phyloP scores from a whole-genome alignment of 2,797 vertebrate genomes.

The Sebastes diploproa region DNA sequence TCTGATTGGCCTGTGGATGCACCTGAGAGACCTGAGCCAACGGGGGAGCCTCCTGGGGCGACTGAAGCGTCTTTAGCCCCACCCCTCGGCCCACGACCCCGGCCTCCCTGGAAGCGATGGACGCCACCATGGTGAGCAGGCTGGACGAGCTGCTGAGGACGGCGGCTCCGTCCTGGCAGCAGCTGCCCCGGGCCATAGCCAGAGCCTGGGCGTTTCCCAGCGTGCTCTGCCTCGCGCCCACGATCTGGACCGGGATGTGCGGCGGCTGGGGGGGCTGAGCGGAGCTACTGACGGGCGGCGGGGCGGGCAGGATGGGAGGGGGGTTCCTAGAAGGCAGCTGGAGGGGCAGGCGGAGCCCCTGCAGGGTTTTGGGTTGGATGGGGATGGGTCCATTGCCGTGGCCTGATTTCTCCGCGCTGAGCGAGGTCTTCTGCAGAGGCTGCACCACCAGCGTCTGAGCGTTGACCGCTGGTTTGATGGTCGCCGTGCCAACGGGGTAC shows the following conservation, averaged over 20 bases:
- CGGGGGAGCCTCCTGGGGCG: constrained; percentile 58
- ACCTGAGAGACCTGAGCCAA: constrained; percentile 70
- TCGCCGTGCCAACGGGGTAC: constrained; percentile 70
- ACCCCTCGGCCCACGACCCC: constrained; percentile 63
- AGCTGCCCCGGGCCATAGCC: constrained; percentile 83
- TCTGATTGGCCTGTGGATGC: constrained; percentile 67
- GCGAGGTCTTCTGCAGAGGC: constrained; percentile 86
- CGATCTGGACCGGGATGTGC: constrained; percentile 94
- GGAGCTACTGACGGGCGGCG: constrained; percentile 38
- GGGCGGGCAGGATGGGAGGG: constrained; percentile 80
- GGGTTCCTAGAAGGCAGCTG: constrained; percentile 82
- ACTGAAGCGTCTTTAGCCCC: constrained; percentile 66
- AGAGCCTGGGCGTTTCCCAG: constrained; percentile 88
- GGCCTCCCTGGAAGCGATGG: constrained; percentile 71
- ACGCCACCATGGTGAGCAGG: constrained; percentile 79
- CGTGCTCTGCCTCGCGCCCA: constrained; percentile 90
- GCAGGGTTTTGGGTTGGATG: constrained; percentile 90
- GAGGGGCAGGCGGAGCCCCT: constrained; percentile 78
- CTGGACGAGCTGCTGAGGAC: constrained; percentile 71
- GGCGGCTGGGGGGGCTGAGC: constrained; percentile 73
- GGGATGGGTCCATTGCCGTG: constrained; percentile 82
- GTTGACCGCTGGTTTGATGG: constrained; percentile 76
- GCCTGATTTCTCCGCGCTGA: constrained; percentile 66
- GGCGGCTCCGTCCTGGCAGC: constrained; percentile 66
- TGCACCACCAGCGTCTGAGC: constrained; percentile 96